Evolutionary conservation across 2,113 vertebrate genomes (phyloP), one percentile per base, ranked within the genome.

Genomic region (Sorex fumeus): DNA sequence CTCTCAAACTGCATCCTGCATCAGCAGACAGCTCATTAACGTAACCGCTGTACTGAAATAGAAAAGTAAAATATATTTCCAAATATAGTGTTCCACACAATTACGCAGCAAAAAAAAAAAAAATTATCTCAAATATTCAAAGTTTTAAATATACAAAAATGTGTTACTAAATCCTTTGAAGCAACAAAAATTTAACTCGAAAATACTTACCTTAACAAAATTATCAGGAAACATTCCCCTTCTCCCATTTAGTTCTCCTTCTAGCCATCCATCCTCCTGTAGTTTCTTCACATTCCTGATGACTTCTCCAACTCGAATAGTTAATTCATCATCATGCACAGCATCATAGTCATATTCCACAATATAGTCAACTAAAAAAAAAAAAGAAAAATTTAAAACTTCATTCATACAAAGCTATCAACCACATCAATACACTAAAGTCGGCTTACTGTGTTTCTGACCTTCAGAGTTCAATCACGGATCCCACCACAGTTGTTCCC

Each of bases 151-250:
- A 70, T 16, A 60, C 18, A 60, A 21, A 60, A 19, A 23, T 7
- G 21, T 91, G 47, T 28, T 30, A 62, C 72, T 23, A 43, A 93
- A 72, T 27, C 81, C 0, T 0, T 79, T 8, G 16, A 90, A 47
- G 84, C 64, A 70, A 84, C 8, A 80, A 75, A 71, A 88, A 92
- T 60, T 66, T 19, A 85, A 96, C 76, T 6, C 32, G n/a, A 94
- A 50, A 93, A 74, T 79, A 93, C 95, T 98, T 96, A 99, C 99
- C 99, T 99, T 99, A 45, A 99, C 99, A 97, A 99, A 99, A 97
- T 99, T 99, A 97, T 99, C 99, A 9, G 99, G 99, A 93, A 99
- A 99, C 95, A 99, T 98, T 47, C 99, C 99, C 88, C 98, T 98
- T 87, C 87, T 99, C 81, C 99, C 99, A 32, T 99, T 98, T 50